These are phyloP conservation scores for Amphipyra berbera DNA, from an alignment of 2,888 invertebrate species.

Conservation along the genomic window DNA sequence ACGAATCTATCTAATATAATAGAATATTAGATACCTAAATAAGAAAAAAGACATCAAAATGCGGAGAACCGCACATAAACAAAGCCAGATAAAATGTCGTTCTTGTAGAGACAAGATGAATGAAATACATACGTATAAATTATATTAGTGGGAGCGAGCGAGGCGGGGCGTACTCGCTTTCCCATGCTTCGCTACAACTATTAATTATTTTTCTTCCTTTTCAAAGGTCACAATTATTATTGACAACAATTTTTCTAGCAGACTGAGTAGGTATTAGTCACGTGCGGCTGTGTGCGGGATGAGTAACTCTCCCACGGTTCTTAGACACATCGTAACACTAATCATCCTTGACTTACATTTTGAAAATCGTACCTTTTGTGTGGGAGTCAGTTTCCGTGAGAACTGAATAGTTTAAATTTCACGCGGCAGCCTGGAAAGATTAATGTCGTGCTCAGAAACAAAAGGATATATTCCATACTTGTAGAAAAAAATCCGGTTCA, in stretches of 20 bases:
- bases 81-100: conserved; percentile 65
- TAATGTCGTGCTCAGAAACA: conserved; percentile 66
- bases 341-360: conserved; percentile 88
- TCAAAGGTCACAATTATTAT: conserved; percentile 68
- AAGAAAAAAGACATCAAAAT: conserved; percentile 67
- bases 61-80: conserved; percentile 66
- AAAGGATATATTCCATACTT: conserved; percentile 52
- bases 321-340: conserved; percentile 77
- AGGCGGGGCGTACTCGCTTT: conserved; percentile 64
- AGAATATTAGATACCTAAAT: conserved; percentile 48
- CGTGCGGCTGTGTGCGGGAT: conserved; percentile 68
- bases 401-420: conserved; percentile 79
- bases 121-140: conserved; percentile 72
- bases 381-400: conserved; percentile 84
- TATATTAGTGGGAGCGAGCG: conserved; percentile 48
- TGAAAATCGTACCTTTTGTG: conserved; percentile 86
- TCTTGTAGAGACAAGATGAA: conserved; percentile 72
- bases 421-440: conserved; percentile 69
- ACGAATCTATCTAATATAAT: conserved; percentile 49
- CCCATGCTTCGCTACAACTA: conserved; percentile 64
- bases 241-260: conserved; percentile 67
- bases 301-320: conserved; percentile 83
- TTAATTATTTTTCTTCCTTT: conserved; percentile 67
- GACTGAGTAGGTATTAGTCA: conserved; percentile 65
- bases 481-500: conserved; percentile 34